Percentiles rank a stretch among this genome's conserved stretches.
phyloP scores from a whole-genome alignment of 2,888 invertebrate genomes.

The Rhagonycha fulva region DNA sequence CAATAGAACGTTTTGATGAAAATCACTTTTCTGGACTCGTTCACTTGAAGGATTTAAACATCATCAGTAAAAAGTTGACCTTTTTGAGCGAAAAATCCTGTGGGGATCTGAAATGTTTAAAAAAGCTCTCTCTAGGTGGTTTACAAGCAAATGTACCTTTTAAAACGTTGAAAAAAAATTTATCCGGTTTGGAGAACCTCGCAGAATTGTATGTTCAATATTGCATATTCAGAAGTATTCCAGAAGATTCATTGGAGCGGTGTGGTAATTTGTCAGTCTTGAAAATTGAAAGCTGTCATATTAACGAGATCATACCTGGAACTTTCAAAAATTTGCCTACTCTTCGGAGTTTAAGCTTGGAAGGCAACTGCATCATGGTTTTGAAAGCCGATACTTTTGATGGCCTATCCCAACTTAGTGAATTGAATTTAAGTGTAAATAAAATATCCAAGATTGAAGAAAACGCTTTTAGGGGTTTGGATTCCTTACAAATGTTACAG shows the following conservation, averaged over 20 bases:
- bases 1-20: not conserved
- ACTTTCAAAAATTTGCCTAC: not conserved
- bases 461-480: not conserved
- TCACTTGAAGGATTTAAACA: not conserved
- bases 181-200: not conserved
- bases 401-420: not conserved
- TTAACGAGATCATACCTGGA: not conserved
- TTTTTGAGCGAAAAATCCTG: not conserved
- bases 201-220: not conserved
- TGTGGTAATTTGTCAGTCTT: not conserved
- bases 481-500: not conserved
- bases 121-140: not conserved
- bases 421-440: not conserved
- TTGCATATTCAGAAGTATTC: not conserved
- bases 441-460: not conserved
- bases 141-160: not conserved
- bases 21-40: not conserved
- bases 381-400: not conserved
- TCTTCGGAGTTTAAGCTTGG: not conserved
- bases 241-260: not conserved
- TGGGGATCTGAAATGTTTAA: not conserved
- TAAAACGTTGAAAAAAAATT: not conserved
- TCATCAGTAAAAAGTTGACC: not conserved
- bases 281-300: not conserved
- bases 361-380: not conserved